Conservation (phyloP, 2,113 vertebrate species). For the Perca schrenkii region DNA sequence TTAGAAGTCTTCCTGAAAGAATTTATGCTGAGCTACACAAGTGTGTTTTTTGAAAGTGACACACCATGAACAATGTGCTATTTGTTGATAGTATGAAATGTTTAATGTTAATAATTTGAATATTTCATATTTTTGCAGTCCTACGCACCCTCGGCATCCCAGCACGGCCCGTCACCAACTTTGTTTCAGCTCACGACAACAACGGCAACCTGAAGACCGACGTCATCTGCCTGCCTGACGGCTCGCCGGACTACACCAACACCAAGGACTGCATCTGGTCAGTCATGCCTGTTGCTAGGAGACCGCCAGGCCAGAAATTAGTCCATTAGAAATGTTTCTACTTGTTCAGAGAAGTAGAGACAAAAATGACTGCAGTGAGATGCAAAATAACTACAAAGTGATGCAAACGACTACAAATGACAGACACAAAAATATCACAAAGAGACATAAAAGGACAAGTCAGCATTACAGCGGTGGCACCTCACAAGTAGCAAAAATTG, state of each 20-base stretch:
- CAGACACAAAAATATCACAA: too few relatives aligned
- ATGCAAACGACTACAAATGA: too few relatives aligned
- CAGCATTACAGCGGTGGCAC: background rate
- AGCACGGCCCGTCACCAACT: conserved; percentile 90
- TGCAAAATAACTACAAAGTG: too few relatives aligned
- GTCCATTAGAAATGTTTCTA: background rate
- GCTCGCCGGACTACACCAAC: conserved; percentile 78
- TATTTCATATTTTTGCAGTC: conserved; percentile 78
- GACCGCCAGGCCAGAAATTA: background rate
- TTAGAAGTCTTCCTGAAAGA: too few relatives aligned
- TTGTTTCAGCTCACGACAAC: conserved; percentile 93
- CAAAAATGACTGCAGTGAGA: too few relatives aligned
- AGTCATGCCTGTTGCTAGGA: background rate
- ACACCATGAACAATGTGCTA: background rate
- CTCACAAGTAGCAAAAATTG: background rate
- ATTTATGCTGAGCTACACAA: too few relatives aligned
- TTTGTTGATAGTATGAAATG: background rate
- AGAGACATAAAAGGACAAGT: too few relatives aligned
- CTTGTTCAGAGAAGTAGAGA: too few relatives aligned
- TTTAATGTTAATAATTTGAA: background rate
- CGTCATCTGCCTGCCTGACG: conserved; percentile 85
- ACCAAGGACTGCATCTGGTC: conserved; percentile 90
- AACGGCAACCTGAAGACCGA: conserved; percentile 89
- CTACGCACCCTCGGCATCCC: conserved; percentile 93
- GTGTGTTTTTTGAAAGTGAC: background rate